Evolutionary conservation across 2,888 invertebrate species (phyloP), one percentile per base, ranked within the genome.

Genomic region (Orthosia gothica): DNA sequence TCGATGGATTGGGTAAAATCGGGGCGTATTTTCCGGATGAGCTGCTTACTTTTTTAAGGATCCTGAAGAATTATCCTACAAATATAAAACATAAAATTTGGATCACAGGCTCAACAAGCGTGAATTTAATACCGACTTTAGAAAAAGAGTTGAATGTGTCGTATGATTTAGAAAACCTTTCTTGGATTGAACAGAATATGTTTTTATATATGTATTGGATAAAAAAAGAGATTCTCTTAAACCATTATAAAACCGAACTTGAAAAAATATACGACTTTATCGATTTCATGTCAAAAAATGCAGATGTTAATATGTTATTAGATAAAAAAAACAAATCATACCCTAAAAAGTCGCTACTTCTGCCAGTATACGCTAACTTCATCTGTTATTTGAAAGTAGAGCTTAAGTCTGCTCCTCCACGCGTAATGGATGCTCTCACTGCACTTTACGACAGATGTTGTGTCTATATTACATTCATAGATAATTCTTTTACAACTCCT

Each of bases 1-100:
- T 67, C 47, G 67, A 67, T n/a, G 67, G 57, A 49, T 67, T 67
- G n/a, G 67, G 57, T 49, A 58, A 67, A 49, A 49, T 67, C 13
- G 49, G 23, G n/a, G 32, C 57, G 13, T 0, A 12, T n/a, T 67
- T n/a, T 57, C 5, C 47, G 5, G 16, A 16, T 26, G 49, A 67
- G 40, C 47, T n/a, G 18, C 26, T 67, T 18, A 18, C 26, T 1
- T 18, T 63, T 26, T 7, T 63, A 18, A 63, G 12, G 18, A 26
- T 23, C 23, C 26, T 63, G 12, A 26, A 18, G 13, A 49, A 2
- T 13, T 49, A 63, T 63, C 49, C 63, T 49, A 63, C 16, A 58
- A 18, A 18, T 32, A 18, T 58, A 4, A 58, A 58, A 32, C 58
- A 58, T 58, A 58, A 58, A 32, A 58, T 58, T 16, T 58, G 58